Conservation (phyloP, 1,140 invertebrate genomes). For the Penaeus vannamei region DNA sequence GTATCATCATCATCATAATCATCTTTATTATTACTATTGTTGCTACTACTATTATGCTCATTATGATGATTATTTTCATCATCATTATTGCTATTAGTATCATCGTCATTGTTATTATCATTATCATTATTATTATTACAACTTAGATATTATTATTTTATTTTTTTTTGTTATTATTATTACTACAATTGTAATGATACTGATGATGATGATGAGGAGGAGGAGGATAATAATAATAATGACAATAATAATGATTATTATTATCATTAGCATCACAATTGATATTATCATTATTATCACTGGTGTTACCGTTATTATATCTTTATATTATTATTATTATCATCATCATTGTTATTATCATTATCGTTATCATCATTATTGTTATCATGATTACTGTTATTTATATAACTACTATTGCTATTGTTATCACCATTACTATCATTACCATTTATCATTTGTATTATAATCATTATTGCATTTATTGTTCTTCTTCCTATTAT, state of each 20-base stretch:
- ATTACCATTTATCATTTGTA: background rate
- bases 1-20: background rate
- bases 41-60: background rate
- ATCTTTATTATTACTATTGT: conserved; percentile 4
- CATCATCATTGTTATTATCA: background rate
- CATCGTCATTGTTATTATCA: background rate
- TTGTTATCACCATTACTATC: conserved; percentile 61
- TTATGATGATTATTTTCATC: background rate
- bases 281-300: background rate
- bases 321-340: conserved; percentile 1
- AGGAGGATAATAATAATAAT: background rate
- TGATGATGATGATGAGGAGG: background rate
- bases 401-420: conserved; percentile 55
- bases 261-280: background rate
- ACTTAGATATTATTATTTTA: background rate
- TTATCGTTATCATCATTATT: conserved; percentile 57
- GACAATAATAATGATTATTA: background rate
- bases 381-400: conserved; percentile 60
- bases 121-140: background rate
- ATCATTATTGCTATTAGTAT: background rate
- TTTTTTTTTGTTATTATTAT: background rate
- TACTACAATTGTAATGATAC: background rate
- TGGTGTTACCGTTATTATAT: background rate
- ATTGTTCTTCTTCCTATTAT: background rate
- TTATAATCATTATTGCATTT: background rate